These are phyloP conservation scores for Pelochelys cantorii DNA, from an alignment of 2,797 vertebrate species.

Conservation along the genomic window DNA sequence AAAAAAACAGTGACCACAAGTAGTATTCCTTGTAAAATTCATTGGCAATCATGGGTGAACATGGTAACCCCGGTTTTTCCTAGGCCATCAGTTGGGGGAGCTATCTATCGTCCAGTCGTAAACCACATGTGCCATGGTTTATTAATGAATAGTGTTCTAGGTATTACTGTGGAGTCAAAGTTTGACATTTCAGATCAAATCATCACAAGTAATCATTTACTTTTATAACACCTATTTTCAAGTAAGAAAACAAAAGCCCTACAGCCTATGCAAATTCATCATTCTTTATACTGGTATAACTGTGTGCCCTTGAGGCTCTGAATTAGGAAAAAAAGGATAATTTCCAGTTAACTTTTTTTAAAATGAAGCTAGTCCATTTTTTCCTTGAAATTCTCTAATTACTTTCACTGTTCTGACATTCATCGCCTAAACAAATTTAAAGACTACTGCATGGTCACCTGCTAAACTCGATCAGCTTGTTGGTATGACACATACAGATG, in stretches of 20 bases:
- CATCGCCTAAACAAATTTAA: neutral
- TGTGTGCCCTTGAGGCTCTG: neutral
- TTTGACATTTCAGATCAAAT: constrained; percentile 9
- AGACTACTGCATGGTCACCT: neutral
- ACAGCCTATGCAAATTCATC: accelerated
- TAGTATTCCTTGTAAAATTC: constrained; percentile 10
- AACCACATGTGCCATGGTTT: neutral
- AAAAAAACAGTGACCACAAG: neutral
- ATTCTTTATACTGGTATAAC: neutral
- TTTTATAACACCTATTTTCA: neutral
- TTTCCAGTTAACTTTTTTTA: neutral
- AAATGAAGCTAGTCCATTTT: neutral
- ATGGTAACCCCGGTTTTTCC: neutral
- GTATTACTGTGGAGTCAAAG: neutral
- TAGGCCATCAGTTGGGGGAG: neutral
- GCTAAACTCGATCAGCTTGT: neutral
- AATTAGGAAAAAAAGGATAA: neutral
- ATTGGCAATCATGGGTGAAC: neutral
- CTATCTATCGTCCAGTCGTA: neutral
- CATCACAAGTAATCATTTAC: neutral
- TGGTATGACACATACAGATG: neutral
- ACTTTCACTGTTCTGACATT: neutral
- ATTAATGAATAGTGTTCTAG: neutral
- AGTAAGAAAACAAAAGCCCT: neutral
- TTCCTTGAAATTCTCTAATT: neutral